Evolutionary conservation across 2,113 vertebrate genomes (phyloP), one percentile per base, ranked within the genome.

Genomic region (Mesocricetus auratus): DNA sequence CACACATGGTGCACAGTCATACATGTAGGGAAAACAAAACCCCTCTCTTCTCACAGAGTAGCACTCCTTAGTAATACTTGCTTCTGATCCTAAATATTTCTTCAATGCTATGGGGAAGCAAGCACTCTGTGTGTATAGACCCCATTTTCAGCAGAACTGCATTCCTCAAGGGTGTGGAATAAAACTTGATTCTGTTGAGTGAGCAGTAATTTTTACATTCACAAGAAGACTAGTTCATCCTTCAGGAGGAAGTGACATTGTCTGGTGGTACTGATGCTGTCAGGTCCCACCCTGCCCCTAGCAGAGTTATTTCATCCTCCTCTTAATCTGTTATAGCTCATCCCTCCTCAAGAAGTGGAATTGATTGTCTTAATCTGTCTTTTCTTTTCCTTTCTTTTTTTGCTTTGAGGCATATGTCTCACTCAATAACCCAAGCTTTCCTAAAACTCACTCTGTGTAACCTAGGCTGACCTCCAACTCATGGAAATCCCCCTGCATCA

Each of bases 11-110:
- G 6, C 50, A 39, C 21, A 60, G 78, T 39, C 36, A 39, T 39
- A 24, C n/a, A 60, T 60, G n/a, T 13, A 82, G n/a, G 22, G 36
- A 60, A 60, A 56, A 56, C 12, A 82, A 60, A 83, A 26, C 6
- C 22, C 5, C 26, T 64, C 71, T 50, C n/a, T 82, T 79, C 4
- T 17, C 75, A 75, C 47, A 64, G 78, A 95, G 19, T 60, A 50
- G 33, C 0, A 1, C 31, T 95, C 45, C 77, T 39, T 8, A 64
- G 15, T 3, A 66, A 12, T n/a, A 2, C 93, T 96, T 89, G n/a
- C 62, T 94, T 94, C 83, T 47, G 26, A 82, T 92, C 74, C 71
- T 89, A 87, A 89, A 83, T 78, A 53, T 64, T 95, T 90, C 86
- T 89, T 95, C 42, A 36, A 31, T 47, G 50, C 62, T 47, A 10